phyloP scores from a whole-genome alignment of 2,113 vertebrate species.

The Peucedramus taeniatus region DNA sequence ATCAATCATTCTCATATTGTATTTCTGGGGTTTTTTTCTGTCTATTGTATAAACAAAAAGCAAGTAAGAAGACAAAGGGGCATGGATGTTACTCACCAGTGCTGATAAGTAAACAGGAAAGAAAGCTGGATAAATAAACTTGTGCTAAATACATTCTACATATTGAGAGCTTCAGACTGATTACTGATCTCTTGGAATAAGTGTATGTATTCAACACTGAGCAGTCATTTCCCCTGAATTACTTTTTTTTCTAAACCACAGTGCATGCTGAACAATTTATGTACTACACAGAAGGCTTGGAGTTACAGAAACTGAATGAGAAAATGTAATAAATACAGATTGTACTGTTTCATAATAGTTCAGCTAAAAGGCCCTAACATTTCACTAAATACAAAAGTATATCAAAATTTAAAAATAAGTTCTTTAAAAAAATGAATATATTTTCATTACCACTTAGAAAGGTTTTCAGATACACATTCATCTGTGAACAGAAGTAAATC shows the following conservation, averaged over 20 bases:
- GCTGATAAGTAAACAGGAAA: not conserved
- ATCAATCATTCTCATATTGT: not conserved
- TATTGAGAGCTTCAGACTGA: not conserved
- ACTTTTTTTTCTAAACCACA: not conserved
- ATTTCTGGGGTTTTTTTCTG: rapidly evolving
- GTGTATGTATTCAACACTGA: not conserved
- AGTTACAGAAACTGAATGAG: not conserved
- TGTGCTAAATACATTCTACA: not conserved
- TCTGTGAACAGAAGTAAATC: not conserved
- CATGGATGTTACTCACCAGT: not conserved
- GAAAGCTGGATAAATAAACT: not conserved
- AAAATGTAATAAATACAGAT: not conserved
- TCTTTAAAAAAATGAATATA: not conserved
- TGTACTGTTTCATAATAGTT: not conserved
- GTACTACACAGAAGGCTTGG: not conserved
- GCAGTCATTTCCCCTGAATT: not conserved
- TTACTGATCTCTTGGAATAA: not conserved
- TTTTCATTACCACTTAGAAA: not conserved
- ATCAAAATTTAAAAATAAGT: not conserved
- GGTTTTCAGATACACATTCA: not conserved
- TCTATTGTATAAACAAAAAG: not conserved
- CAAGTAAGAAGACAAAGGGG: not conserved
- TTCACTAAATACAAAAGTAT: not conserved
- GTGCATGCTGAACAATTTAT: not conserved
- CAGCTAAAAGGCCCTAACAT: not conserved